Percentiles rank a stretch among this genome's conserved stretches.
Conservation (phyloP, 2,888 invertebrate species). For the Agrochola lota region DNA sequence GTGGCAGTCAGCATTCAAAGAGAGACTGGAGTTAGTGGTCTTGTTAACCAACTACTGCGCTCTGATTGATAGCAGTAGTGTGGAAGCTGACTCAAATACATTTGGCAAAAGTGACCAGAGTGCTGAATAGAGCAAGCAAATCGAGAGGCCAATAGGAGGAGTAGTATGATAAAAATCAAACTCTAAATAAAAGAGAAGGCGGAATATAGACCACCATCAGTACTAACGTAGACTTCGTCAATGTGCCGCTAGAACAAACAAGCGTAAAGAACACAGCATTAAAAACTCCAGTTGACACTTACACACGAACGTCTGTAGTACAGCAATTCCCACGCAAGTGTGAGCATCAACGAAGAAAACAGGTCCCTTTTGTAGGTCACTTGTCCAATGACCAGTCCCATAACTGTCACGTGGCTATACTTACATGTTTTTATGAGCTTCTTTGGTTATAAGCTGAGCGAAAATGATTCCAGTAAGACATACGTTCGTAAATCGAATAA, state of each 20-base stretch:
- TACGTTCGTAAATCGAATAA: background rate
- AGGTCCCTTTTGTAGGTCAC: conserved; percentile 59
- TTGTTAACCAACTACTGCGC: background rate
- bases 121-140: background rate
- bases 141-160: background rate
- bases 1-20: conserved; percentile 6
- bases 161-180: background rate
- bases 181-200: background rate
- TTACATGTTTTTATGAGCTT: conserved; percentile 37
- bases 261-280: conserved; percentile 41
- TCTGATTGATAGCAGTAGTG: background rate
- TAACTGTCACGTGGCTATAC: conserved; percentile 21
- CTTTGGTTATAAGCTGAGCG: conserved; percentile 9
- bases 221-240: background rate
- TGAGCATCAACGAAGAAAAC: conserved; percentile 48
- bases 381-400: conserved; percentile 54
- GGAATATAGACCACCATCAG: conserved; percentile 23
- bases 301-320: conserved; percentile 17
- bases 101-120: background rate
- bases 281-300: conserved; percentile 48
- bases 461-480: conserved; percentile 9
- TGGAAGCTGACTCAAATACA: background rate
- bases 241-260: conserved; percentile 21
- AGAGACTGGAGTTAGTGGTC: background rate
- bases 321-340: conserved; percentile 56